phyloP scores from a whole-genome alignment of 2,113 vertebrate species.

The Apodemus speciosus region DNA sequence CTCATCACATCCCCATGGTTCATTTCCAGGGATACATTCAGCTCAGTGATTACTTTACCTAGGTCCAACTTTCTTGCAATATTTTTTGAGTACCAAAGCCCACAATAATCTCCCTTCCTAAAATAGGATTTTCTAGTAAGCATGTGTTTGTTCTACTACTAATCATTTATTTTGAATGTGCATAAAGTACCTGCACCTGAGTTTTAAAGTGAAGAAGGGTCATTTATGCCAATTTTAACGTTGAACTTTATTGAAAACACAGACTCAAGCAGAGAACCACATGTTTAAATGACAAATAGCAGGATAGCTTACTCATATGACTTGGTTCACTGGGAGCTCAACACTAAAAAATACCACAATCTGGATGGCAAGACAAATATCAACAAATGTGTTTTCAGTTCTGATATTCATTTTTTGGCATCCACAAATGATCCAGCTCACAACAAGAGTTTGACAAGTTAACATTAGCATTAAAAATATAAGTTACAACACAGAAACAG shows the following conservation, averaged over 20 bases:
- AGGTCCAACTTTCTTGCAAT: not conserved
- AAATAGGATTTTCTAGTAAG: slow-evolving; percentile 55
- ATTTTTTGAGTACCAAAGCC: not conserved
- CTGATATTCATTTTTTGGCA: slow-evolving; percentile 75
- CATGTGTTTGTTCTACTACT: not conserved
- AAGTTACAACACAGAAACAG: slow-evolving; percentile 71
- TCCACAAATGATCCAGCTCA: slow-evolving; percentile 66
- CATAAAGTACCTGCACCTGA: not conserved
- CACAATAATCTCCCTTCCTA: slow-evolving; percentile 17
- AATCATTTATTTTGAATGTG: not conserved
- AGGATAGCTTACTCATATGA: slow-evolving; percentile 55
- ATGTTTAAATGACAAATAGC: slow-evolving; percentile 68
- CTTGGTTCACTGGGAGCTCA: slow-evolving; percentile 58
- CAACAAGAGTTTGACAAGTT: slow-evolving; percentile 63
- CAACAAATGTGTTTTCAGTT: slow-evolving; percentile 67
- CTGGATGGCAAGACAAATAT: slow-evolving; percentile 70
- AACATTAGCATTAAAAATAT: slow-evolving; percentile 69
- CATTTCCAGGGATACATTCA: slow-evolving; percentile 17
- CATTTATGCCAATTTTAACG: slow-evolving; percentile 68
- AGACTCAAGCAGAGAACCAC: slow-evolving; percentile 65
- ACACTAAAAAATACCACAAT: slow-evolving; percentile 70
- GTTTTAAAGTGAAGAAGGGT: slow-evolving; percentile 68
- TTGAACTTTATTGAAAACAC: slow-evolving; percentile 78
- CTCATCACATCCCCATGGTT: slow-evolving; percentile 22
- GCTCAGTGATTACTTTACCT: slow-evolving; percentile 27